These are phyloP conservation scores for Caradrina clavipalpis DNA, from an alignment of 2,888 invertebrate species.

Conservation along the genomic window DNA sequence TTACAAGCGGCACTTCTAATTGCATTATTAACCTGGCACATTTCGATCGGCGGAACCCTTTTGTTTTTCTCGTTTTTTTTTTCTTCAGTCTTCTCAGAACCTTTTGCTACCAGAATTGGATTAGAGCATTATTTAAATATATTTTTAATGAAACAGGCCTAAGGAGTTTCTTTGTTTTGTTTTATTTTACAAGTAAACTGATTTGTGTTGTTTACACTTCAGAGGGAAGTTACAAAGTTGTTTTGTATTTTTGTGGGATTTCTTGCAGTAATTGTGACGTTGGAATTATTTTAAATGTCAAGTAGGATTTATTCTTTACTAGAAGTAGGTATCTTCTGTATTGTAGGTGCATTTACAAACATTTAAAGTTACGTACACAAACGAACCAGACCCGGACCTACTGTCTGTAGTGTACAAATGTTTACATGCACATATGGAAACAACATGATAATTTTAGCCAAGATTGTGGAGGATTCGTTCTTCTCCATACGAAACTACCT, in stretches of 20 bases:
- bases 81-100: slow-evolving; percentile 62
- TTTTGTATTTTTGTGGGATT: background rate
- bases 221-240: slow-evolving; percentile 1
- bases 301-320: too few species aligned
- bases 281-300: background rate
- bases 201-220: slow-evolving; percentile 36
- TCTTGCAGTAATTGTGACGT: slow-evolving; percentile 4
- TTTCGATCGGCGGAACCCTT: slow-evolving; percentile 76
- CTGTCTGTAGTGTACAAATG: too few species aligned
- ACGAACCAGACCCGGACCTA: too few species aligned
- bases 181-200: slow-evolving; percentile 23
- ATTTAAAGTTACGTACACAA: too few species aligned
- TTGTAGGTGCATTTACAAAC: too few species aligned
- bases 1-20: slow-evolving; percentile 74
- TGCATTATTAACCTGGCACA: slow-evolving; percentile 78
- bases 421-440: too few species aligned
- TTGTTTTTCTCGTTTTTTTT: slow-evolving; percentile 66
- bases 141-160: slow-evolving; percentile 48
- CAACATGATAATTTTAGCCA: too few species aligned
- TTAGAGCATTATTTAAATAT: slow-evolving; percentile 64
- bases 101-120: slow-evolving; percentile 50
- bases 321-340: too few species aligned
- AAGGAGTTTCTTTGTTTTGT: slow-evolving; percentile 21
- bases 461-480: too few species aligned
- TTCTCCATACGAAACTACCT: too few species aligned